Evolutionary conservation across 2,113 vertebrate species (phyloP), one percentile per base, ranked within the genome.

Genomic region (Gymnorhina tibicen): DNA sequence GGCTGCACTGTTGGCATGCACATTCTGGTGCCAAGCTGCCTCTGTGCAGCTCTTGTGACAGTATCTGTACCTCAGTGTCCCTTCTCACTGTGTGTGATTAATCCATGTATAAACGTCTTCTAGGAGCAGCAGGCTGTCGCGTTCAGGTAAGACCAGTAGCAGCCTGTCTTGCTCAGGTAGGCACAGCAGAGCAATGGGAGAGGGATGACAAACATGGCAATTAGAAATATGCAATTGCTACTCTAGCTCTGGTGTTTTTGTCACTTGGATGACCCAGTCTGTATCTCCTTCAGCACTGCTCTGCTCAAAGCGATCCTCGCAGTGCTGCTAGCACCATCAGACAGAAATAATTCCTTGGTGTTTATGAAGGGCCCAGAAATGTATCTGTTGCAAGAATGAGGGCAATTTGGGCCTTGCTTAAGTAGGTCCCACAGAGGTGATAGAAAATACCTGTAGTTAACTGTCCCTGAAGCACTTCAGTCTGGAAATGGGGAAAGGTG

Each of bases 281-380:
- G n/a, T 33, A 59, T 39, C 68, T 87, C 56, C 68, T 80, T 92
- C 77, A 91, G 35, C 30, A 32, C 7, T 28, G 35, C 59, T 70
- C 33, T 74, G 39, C 86, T 77, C 49, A 28, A 52, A 75, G 81
- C 0, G 0, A 35, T 81, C 68, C 49, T 75, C 0, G 0, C 66
- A 78, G 32, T 37, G 59, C 59, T 87, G 63, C 79, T 67, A 39
- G 42, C 42, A 39, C 60, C 41, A 89, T 22, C 10, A 7, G 49
- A 35, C 35, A 83, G 70, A 92, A 77, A 49, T 53, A 37, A 80
- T 66, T 66, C 63, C 46, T 74, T 56, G 5, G n/a, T 50, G 39
- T 63, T 88, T 55, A 67, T 33, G 46, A 76, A 79, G 16, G 8
- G 4, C 47, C n/a, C 50, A 77, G 72, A 85, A 80, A 69, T 10